These are phyloP conservation scores for Perognathus longimembris DNA, from an alignment of 2,113 vertebrate species.

Conservation along the genomic window DNA sequence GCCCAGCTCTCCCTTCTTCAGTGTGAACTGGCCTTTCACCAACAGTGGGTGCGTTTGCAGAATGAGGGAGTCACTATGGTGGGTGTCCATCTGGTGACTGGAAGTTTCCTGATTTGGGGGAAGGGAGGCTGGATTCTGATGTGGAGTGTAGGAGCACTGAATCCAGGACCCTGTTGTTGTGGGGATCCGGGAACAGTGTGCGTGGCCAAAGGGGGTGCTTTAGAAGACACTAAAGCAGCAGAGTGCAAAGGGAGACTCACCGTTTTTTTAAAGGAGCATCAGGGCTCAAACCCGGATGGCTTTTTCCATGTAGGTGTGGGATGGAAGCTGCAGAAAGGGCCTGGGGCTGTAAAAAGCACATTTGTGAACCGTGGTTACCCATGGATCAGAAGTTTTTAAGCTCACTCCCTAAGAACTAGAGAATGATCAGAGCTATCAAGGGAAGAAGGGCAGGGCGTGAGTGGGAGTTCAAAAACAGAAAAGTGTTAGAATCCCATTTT, in stretches of 20 bases:
- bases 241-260: neutral
- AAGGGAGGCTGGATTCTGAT: neutral
- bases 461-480: neutral
- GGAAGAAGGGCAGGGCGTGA: neutral
- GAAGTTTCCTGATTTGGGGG: neutral
- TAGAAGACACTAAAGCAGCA: no score
- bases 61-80: neutral
- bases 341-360: rapidly evolving
- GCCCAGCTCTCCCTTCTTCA: no score
- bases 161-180: no score
- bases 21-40: neutral
- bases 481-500: conserved; percentile 29
- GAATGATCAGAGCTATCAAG: neutral
- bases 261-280: no score
- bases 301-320: neutral
- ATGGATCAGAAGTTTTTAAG: neutral
- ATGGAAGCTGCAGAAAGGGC: neutral
- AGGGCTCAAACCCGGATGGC: rapidly evolving
- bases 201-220: rapidly evolving
- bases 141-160: no score
- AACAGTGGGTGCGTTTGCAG: neutral
- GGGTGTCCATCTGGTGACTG: no score
- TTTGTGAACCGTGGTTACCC: rapidly evolving
- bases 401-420: neutral
- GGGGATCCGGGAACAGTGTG: no score